These are phyloP conservation scores for Prolemur simus DNA, from an alignment of 2,113 vertebrate species.

Conservation along the genomic window DNA sequence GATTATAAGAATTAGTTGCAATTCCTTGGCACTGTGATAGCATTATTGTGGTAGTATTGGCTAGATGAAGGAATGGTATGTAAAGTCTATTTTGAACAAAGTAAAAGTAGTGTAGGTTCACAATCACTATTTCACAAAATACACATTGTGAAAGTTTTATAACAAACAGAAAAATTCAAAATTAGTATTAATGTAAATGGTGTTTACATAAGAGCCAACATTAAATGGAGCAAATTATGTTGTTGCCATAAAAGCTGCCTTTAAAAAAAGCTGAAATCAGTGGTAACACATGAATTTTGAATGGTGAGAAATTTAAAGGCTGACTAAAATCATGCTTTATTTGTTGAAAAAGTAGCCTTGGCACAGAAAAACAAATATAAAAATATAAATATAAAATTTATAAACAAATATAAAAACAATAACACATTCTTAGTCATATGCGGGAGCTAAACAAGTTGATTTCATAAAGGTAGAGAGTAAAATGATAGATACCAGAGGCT, in stretches of 20 bases:
- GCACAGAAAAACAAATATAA: too few relatives aligned
- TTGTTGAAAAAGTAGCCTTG: constrained; percentile 20
- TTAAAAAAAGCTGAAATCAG: background rate
- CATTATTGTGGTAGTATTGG: background rate
- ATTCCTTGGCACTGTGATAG: constrained; percentile 24
- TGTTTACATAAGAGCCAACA: background rate
- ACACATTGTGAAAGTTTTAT: background rate
- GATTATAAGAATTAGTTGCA: background rate
- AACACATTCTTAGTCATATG: too few relatives aligned
- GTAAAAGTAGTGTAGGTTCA: background rate
- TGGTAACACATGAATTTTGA: background rate
- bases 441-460: too few relatives aligned
- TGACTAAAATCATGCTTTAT: background rate
- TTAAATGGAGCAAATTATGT: background rate
- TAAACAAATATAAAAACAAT: too few relatives aligned
- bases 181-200: background rate
- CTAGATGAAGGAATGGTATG: background rate
- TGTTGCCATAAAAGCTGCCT: background rate
- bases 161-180: background rate
- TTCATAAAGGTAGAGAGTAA: too few relatives aligned
- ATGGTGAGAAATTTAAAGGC: background rate
- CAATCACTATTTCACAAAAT: background rate
- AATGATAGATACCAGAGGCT: too few relatives aligned
- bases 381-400: too few relatives aligned
- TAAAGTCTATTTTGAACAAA: background rate